Percentiles rank a stretch among this genome's conserved stretches.
phyloP scores from a whole-genome alignment of 2,797 vertebrate species.

The Botia kubotai region DNA sequence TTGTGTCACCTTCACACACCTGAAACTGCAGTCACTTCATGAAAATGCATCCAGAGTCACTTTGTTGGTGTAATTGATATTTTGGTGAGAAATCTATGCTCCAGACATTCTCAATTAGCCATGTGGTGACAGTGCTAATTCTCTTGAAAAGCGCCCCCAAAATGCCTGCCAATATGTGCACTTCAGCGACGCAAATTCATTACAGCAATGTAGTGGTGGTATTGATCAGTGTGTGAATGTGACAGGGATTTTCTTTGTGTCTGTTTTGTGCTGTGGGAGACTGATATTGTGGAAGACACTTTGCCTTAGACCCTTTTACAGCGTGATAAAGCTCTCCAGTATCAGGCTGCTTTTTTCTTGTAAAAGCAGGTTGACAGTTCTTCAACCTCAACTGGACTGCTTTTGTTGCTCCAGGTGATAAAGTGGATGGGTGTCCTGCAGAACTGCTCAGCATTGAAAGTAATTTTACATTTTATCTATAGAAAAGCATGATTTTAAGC shows the following conservation, averaged over 20 bases:
- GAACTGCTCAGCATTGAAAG: neutral
- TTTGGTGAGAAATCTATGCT: constrained; percentile 67
- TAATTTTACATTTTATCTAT: neutral
- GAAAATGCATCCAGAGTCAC: constrained; percentile 43
- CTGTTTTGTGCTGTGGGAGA: constrained; percentile 46
- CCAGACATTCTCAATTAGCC: constrained; percentile 65
- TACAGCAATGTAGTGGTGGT: constrained; percentile 56
- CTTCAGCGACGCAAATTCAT: constrained; percentile 69
- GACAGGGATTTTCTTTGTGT: constrained; percentile 64
- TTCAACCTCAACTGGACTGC: constrained; percentile 8
- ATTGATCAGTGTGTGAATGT: constrained; percentile 65
- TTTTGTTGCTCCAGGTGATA: neutral
- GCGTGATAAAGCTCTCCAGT: constrained; percentile 42
- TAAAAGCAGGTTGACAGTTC: constrained; percentile 25
- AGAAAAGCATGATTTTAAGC: neutral
- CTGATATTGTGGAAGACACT: constrained; percentile 62
- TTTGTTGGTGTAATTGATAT: constrained; percentile 63
- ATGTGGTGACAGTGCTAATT: constrained; percentile 70
- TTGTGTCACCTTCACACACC: neutral
- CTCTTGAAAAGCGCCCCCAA: constrained; percentile 68
- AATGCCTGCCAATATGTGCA: constrained; percentile 69
- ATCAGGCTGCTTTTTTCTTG: constrained; percentile 25
- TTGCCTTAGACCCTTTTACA: constrained; percentile 56
- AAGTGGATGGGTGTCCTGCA: neutral
- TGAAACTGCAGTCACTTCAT: neutral